Evolutionary conservation across 1,140 invertebrate species (phyloP).

Genomic region (Vanessa atalanta): DNA sequence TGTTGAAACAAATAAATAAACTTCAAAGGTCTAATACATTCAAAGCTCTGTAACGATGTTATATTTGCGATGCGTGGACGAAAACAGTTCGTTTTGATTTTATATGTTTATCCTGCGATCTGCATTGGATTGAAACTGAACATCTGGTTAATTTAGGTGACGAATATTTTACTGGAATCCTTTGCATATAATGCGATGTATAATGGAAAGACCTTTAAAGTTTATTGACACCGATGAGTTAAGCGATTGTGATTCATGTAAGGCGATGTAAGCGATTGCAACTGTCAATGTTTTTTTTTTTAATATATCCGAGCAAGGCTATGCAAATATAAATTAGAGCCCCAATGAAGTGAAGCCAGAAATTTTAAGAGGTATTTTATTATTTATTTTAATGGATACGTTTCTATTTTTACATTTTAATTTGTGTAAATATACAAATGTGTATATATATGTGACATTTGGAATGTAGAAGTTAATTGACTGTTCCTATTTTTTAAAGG

Average conservation of each 20-base stretch:
- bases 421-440: no score
- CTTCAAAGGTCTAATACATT: slow-evolving; percentile 29
- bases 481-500: no score
- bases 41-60: slow-evolving; percentile 38
- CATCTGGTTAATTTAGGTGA: slow-evolving; percentile 44
- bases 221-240: slow-evolving; percentile 17
- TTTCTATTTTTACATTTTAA: no score
- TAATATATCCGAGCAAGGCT: no score
- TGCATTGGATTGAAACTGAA: slow-evolving; percentile 31
- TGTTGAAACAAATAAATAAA: background rate
- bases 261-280: background rate
- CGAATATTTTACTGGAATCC: slow-evolving; percentile 39
- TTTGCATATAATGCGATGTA: slow-evolving; percentile 20
- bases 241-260: background rate
- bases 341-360: no score
- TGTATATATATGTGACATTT: no score
- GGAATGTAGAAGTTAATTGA: no score
- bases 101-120: slow-evolving; percentile 44
- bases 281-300: background rate
- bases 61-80: slow-evolving; percentile 47
- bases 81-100: slow-evolving; percentile 53
- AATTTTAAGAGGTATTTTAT: no score
- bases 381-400: no score
- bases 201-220: background rate
- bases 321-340: no score